phyloP scores from a whole-genome alignment of 2,113 vertebrate genomes.

The Aegotheles bennettii region DNA sequence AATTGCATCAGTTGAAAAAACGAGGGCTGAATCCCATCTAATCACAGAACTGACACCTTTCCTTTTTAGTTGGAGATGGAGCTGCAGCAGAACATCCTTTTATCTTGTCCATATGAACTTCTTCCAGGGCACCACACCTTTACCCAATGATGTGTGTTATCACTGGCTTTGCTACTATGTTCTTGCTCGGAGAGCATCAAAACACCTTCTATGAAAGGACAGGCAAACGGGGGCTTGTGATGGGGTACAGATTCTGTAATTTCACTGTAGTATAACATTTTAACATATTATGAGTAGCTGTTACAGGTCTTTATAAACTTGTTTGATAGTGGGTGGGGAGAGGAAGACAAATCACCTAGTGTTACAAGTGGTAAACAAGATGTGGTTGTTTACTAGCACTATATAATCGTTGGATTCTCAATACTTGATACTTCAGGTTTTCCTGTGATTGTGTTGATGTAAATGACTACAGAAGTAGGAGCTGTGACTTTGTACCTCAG shows the following conservation, averaged over 20 bases:
- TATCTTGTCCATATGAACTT: background rate
- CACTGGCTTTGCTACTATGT: accelerated
- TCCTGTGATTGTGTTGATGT: background rate
- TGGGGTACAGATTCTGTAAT: background rate
- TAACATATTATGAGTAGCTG: background rate
- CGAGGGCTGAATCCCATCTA: background rate
- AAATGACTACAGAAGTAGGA: background rate
- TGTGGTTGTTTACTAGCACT: background rate
- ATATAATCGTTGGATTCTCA: background rate
- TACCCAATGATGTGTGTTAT: background rate
- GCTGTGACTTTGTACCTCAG: background rate
- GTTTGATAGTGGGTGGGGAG: no score
- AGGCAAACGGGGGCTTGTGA: background rate
- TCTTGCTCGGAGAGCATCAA: background rate
- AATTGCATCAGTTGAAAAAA: accelerated
- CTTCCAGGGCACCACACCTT: background rate
- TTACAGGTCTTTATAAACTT: background rate
- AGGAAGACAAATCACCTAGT: background rate
- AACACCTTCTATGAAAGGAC: background rate
- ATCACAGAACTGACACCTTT: background rate
- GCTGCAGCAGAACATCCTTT: background rate
- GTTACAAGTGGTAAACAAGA: background rate
- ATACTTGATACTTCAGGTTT: background rate
- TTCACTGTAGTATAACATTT: background rate
- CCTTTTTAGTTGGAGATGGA: background rate